phyloP scores from a whole-genome alignment of 2,113 vertebrate species.

The Calypte anna region DNA sequence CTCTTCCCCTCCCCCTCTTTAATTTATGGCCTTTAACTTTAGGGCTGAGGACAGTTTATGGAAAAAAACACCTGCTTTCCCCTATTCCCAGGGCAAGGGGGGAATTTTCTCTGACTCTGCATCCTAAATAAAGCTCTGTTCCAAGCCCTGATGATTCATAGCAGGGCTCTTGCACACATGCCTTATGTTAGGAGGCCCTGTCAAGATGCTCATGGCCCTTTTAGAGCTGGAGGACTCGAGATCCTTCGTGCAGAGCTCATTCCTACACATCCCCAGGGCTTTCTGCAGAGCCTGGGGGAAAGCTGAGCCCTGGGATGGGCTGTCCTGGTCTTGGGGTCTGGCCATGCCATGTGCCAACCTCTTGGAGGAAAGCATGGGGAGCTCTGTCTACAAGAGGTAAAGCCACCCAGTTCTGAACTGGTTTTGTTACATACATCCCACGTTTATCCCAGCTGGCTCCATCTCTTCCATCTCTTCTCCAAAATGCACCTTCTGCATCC shows the following conservation, averaged over 20 bases:
- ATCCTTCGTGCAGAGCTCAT: neutral
- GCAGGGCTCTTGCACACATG: constrained; percentile 39
- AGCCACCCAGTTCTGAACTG: neutral
- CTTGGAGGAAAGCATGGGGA: accelerated
- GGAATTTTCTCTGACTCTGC: constrained; percentile 68
- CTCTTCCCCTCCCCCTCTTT: neutral
- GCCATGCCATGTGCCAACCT: accelerated
- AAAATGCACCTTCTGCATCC: accelerated
- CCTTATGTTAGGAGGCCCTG: constrained; percentile 63
- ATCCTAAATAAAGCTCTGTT: constrained; percentile 61
- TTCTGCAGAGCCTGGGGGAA: neutral
- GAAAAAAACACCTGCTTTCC: constrained; percentile 76
- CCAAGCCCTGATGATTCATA: constrained; percentile 63
- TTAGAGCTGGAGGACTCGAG: neutral
- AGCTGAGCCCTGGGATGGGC: neutral
- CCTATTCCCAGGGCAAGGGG: constrained; percentile 52
- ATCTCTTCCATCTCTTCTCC: neutral
- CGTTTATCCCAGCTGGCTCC: neutral
- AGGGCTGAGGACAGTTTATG: constrained; percentile 72
- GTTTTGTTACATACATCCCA: neutral
- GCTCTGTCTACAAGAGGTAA: accelerated
- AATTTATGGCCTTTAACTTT: constrained; percentile 63
- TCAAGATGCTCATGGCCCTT: constrained; percentile 44
- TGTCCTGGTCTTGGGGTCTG: neutral
- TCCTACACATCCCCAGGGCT: neutral